Evolutionary conservation across 2,888 invertebrate genomes (phyloP).

Genomic region (Morpho deidamia): DNA sequence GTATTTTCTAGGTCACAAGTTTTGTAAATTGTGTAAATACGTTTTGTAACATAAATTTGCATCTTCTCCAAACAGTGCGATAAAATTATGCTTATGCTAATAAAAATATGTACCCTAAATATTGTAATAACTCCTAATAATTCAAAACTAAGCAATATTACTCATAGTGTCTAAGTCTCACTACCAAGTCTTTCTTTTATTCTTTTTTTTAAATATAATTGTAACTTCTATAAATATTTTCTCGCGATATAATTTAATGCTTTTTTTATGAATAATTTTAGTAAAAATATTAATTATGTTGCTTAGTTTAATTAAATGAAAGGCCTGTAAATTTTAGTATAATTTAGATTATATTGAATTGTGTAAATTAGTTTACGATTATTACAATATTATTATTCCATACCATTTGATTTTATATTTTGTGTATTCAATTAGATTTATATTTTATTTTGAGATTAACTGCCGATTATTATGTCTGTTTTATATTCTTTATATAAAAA

Average conservation of each 20-base stretch:
- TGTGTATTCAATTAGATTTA: conserved; percentile 37
- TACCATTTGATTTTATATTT: conserved; percentile 38
- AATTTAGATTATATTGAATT: conserved; percentile 39
- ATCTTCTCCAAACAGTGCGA: conserved; percentile 22
- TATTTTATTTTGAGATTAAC: conserved; percentile 45
- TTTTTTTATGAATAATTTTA: conserved; percentile 6
- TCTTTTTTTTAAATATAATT: conserved; percentile 1
- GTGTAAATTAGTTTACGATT: conserved; percentile 36
- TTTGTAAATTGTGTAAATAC: neutral
- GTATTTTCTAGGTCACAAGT: neutral
- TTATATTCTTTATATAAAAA: conserved; percentile 57
- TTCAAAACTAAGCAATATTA: conserved; percentile 61
- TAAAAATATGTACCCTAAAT: conserved; percentile 33
- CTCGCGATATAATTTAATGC: neutral
- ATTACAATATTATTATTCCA: conserved; percentile 29
- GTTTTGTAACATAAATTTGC: conserved; percentile 9
- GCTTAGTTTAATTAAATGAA: conserved; percentile 34
- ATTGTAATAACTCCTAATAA: conserved; percentile 37
- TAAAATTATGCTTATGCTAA: conserved; percentile 26
- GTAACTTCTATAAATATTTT: conserved; percentile 6
- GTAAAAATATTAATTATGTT: conserved; percentile 12
- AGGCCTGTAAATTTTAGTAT: conserved; percentile 65
- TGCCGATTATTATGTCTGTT: conserved; percentile 59
- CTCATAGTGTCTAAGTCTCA: conserved; percentile 41
- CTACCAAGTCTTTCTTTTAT: conserved; percentile 40